These are phyloP conservation scores for Brachyrhaphis roseni DNA, from an alignment of 2,797 vertebrate genomes.

Conservation along the genomic window DNA sequence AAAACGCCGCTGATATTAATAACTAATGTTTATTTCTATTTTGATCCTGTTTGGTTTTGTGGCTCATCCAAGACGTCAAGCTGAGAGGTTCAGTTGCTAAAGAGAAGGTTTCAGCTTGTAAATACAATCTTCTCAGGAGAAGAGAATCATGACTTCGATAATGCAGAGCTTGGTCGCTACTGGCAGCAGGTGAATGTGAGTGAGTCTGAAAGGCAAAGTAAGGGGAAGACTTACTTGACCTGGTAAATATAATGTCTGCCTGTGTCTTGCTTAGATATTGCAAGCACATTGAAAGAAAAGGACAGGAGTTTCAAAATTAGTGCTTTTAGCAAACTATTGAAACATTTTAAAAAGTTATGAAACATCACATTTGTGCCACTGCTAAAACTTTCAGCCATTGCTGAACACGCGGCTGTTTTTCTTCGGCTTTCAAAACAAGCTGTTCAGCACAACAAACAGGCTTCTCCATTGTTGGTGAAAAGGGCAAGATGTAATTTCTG, in stretches of 20 bases:
- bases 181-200: neutral
- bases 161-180: neutral
- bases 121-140: neutral
- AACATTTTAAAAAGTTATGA: neutral
- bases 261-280: neutral
- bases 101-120: neutral
- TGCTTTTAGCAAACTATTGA: neutral
- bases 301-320: neutral
- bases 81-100: neutral
- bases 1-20: neutral
- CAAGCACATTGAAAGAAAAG: neutral
- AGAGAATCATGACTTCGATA: neutral
- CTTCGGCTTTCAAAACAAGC: neutral
- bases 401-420: neutral
- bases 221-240: neutral
- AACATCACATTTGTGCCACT: neutral
- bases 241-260: neutral
- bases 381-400: neutral
- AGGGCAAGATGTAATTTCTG: slow-evolving; percentile 7
- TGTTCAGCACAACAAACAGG: neutral
- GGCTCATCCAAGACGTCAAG: neutral
- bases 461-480: slow-evolving; percentile 1
- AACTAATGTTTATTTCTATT: neutral
- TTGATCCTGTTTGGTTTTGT: neutral
- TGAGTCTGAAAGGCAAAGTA: neutral